These are phyloP conservation scores for Penaeus monodon DNA, from an alignment of 2,888 invertebrate species.

Conservation along the genomic window DNA sequence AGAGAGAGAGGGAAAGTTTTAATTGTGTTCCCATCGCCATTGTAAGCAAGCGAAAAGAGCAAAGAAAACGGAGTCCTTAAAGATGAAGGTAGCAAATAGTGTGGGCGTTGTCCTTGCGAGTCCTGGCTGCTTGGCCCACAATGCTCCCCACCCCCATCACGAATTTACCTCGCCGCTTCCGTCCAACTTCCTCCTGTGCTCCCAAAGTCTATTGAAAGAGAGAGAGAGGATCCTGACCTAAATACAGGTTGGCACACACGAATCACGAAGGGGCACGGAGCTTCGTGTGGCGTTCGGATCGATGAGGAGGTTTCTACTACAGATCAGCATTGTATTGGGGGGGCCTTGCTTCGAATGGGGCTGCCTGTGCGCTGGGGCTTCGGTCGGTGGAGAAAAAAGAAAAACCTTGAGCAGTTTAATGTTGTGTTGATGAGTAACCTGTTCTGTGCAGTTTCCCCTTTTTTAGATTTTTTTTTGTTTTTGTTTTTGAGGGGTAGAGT, in stretches of 20 bases:
- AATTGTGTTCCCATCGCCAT: too few species aligned
- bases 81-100: constrained; percentile 15
- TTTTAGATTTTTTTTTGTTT: background rate
- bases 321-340: too few species aligned
- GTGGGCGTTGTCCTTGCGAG: constrained; percentile 27
- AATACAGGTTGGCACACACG: background rate
- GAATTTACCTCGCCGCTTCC: too few species aligned
- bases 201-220: background rate
- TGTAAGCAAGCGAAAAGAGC: too few species aligned
- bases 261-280: background rate
- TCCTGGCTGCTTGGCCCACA: background rate
- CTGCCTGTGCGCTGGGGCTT: too few species aligned
- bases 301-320: too few species aligned
- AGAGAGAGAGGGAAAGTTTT: constrained; percentile 13
- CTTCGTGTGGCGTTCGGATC: background rate
- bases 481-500: background rate
- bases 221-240: background rate
- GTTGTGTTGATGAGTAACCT: too few species aligned
- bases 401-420: background rate
- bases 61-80: constrained; percentile 23
- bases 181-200: too few species aligned
- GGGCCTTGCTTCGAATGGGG: too few species aligned
- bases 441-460: background rate
- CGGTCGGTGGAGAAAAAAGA: too few species aligned
- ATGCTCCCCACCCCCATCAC: background rate